These are phyloP conservation scores for Centropristis striata DNA, from an alignment of 2,113 vertebrate genomes.

Conservation along the genomic window DNA sequence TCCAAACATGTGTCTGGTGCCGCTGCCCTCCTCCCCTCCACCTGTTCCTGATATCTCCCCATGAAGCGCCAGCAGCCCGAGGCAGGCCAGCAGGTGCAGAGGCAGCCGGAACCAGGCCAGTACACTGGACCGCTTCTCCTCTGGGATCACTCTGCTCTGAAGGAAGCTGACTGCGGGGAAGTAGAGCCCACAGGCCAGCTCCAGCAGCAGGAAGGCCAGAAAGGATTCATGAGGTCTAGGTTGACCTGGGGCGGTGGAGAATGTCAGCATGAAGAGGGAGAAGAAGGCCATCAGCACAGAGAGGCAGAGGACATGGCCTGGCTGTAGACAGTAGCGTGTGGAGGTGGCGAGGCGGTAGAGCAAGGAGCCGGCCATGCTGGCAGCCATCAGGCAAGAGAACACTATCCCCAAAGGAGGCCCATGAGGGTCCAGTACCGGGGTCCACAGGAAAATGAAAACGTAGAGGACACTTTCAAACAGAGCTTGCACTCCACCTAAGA, in stretches of 20 bases:
- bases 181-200: slow-evolving; percentile 93
- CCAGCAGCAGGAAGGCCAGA: slow-evolving; percentile 93
- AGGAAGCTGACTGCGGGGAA: slow-evolving; percentile 95
- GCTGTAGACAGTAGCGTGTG: slow-evolving; percentile 90
- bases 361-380: slow-evolving; percentile 91
- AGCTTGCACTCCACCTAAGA: slow-evolving; percentile 92
- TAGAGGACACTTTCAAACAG: slow-evolving; percentile 95
- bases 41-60: slow-evolving; percentile 90
- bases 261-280: slow-evolving; percentile 94
- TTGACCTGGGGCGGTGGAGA: slow-evolving; percentile 91
- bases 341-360: slow-evolving; percentile 92
- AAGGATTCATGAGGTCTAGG: slow-evolving; percentile 91
- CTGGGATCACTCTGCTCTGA: slow-evolving; percentile 90
- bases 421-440: slow-evolving; percentile 92
- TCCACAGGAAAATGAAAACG: slow-evolving; percentile 97
- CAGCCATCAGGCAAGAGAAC: slow-evolving; percentile 94
- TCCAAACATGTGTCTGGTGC: slow-evolving; percentile 93
- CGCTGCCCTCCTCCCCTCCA: slow-evolving; percentile 87
- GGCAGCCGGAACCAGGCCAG: slow-evolving; percentile 94
- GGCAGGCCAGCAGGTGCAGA: slow-evolving; percentile 91
- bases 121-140: slow-evolving; percentile 89
- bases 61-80: slow-evolving; percentile 91
- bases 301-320: slow-evolving; percentile 90
- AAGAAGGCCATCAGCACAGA: slow-evolving; percentile 93
- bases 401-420: slow-evolving; percentile 92